phyloP scores from a whole-genome alignment of 2,888 invertebrate genomes.

The Trachelus stipa region DNA sequence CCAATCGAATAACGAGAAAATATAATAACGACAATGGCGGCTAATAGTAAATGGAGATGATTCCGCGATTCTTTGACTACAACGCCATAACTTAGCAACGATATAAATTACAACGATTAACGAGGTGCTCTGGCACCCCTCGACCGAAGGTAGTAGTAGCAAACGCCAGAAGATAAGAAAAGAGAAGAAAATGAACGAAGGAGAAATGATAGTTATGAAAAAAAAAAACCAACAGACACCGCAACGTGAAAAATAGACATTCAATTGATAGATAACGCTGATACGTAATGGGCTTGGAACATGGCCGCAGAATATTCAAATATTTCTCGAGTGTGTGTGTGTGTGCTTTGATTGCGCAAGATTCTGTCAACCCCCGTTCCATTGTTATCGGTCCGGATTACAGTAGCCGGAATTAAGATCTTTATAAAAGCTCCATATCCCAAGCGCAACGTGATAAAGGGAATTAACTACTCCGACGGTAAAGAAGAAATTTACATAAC shows the following conservation, averaged over 20 bases:
- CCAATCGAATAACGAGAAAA: not conserved
- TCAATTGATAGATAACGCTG: not conserved
- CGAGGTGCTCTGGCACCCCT: not conserved
- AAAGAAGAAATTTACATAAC: not conserved
- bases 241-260: not conserved
- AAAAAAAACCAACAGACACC: not conserved
- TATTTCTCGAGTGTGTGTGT: not conserved
- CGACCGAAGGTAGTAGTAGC: constrained; percentile 21
- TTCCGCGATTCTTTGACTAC: not conserved
- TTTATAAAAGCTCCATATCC: not conserved
- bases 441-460: not conserved
- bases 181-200: constrained; percentile 6
- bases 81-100: constrained; percentile 17
- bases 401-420: not conserved
- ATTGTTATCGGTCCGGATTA: not conserved
- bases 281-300: constrained; percentile 15
- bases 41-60: not conserved
- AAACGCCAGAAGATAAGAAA: constrained; percentile 28
- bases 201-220: not conserved
- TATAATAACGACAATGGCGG: not conserved
- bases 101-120: constrained; percentile 26
- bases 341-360: constrained; percentile 14
- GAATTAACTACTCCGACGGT: not conserved
- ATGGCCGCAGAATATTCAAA: constrained; percentile 16
- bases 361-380: constrained; percentile 1